phyloP scores from a whole-genome alignment of 2,888 invertebrate species.

The Smittia sp. region DNA sequence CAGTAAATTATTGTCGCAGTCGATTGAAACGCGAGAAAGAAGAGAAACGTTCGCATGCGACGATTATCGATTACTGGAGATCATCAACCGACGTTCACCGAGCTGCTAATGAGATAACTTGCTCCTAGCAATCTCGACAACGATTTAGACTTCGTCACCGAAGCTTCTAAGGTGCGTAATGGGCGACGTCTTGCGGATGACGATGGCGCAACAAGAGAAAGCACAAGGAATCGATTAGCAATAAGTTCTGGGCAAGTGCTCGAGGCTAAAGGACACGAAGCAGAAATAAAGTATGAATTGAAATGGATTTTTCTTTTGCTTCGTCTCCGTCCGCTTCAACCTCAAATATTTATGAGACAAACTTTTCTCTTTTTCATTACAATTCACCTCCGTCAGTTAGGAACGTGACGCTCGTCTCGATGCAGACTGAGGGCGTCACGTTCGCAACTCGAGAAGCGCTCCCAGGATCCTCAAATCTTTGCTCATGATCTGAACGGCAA shows the following conservation, averaged over 20 bases:
- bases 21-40: not conserved
- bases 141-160: too few species aligned
- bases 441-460: not conserved
- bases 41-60: conserved; percentile 11
- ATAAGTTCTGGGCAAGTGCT: not conserved
- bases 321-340: not conserved
- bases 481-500: conserved; percentile 24
- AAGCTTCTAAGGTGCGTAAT: not conserved
- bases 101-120: too few species aligned
- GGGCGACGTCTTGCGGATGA: not conserved
- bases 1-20: conserved; percentile 27
- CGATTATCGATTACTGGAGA: not conserved
- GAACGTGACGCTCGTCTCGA: conserved; percentile 10
- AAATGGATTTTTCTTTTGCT: conserved; percentile 30
- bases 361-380: not conserved
- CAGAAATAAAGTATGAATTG: conserved; percentile 7
- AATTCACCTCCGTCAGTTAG: conserved; percentile 22
- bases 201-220: not conserved
- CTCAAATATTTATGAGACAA: conserved; percentile 30
- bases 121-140: too few species aligned
- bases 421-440: not conserved
- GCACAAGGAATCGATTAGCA: conserved; percentile 19
- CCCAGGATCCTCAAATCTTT: conserved; percentile 6
- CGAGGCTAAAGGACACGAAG: conserved; percentile 10
- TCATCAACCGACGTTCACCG: not conserved